These are phyloP conservation scores for Leguminivora glycinivorella DNA, from an alignment of 1,140 invertebrate species.

Conservation along the genomic window DNA sequence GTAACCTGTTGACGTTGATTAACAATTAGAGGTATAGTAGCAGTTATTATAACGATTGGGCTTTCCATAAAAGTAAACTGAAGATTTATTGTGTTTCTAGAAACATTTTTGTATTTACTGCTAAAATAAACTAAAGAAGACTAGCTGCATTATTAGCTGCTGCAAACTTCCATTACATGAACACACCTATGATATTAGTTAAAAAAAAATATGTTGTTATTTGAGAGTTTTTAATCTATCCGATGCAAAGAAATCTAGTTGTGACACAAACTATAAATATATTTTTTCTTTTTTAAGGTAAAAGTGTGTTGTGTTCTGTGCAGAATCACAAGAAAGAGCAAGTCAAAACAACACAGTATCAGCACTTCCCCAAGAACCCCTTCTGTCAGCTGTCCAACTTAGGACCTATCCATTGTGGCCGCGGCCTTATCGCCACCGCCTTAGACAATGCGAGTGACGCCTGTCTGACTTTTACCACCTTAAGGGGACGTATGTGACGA, in stretches of 20 bases:
- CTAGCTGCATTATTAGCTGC: too few species aligned
- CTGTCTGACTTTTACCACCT: constrained; percentile 38
- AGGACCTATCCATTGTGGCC: constrained; percentile 41
- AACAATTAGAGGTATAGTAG: not conserved
- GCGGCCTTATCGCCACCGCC: constrained; percentile 46
- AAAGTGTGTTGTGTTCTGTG: too few species aligned
- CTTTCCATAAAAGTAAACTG: not conserved
- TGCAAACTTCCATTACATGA: too few species aligned
- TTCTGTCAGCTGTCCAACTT: constrained; percentile 32
- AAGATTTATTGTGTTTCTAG: too few species aligned
- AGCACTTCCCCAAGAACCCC: constrained; percentile 4
- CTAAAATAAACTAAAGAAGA: too few species aligned
- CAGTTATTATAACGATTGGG: not conserved
- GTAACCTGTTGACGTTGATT: not conserved
- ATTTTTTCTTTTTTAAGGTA: too few species aligned
- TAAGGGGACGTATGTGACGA: constrained; percentile 37
- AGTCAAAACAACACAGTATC: not conserved
- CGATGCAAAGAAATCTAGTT: too few species aligned
- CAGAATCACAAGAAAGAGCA: not conserved
- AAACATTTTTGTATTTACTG: too few species aligned
- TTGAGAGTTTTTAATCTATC: too few species aligned
- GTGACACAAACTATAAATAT: too few species aligned
- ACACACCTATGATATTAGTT: too few species aligned
- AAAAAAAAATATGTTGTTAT: too few species aligned
- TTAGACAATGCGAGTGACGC: constrained; percentile 43